Conservation (phyloP, 2,888 invertebrate species). For the Coelogynopora nodosa region DNA sequence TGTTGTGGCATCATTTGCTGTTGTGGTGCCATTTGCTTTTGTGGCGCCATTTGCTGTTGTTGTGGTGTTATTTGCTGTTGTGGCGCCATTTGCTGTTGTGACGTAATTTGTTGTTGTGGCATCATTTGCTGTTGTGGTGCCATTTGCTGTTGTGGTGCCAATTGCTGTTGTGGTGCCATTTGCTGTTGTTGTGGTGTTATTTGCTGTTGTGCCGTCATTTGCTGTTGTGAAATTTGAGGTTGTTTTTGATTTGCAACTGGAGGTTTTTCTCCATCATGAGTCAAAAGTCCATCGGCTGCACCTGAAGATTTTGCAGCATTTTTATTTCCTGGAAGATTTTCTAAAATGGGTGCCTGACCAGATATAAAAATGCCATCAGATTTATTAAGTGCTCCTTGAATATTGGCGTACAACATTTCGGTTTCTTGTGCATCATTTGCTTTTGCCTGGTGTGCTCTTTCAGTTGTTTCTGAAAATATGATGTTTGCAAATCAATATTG, state of each 20-base stretch:
- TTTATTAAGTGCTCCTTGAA: constrained; percentile 22
- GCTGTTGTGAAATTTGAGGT: background rate
- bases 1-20: background rate
- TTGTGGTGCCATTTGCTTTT: background rate
- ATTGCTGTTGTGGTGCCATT: background rate
- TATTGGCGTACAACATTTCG: constrained; percentile 41
- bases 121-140: background rate
- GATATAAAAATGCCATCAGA: background rate
- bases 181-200: background rate
- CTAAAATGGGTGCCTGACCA: constrained; percentile 1
- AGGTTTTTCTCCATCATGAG: background rate
- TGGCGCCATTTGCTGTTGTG: background rate
- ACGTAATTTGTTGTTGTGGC: background rate
- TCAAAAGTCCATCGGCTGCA: background rate
- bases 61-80: background rate
- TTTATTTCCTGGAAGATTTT: background rate
- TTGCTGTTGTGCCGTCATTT: background rate
- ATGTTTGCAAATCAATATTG: background rate
- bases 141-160: background rate
- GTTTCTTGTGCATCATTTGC: background rate
- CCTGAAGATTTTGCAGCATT: background rate
- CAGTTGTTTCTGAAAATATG: background rate
- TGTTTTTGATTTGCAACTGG: background rate
- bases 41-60: background rate
- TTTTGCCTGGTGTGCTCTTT: background rate